Percentiles rank a stretch among this genome's conserved stretches.
Conservation (phyloP, 2,113 vertebrate species). For the Erinaceus europaeus region DNA sequence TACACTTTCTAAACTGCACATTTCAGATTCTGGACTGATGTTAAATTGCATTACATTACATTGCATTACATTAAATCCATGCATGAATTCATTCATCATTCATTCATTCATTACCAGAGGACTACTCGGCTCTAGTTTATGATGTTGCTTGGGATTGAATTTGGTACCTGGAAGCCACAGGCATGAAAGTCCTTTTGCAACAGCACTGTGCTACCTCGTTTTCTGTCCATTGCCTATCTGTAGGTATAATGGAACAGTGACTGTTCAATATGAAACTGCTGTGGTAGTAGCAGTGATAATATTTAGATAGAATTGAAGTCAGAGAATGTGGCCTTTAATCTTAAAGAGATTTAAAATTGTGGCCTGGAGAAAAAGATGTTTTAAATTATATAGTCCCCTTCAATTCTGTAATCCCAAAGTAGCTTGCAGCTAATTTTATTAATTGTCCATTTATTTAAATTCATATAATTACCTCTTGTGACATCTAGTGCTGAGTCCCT, state of each 20-base stretch:
- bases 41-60: background rate
- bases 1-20: background rate
- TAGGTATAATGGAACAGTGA: background rate
- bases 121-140: no score
- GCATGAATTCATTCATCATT: no score
- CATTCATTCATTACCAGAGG: no score
- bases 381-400: background rate
- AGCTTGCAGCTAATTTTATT: background rate
- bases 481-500: background rate
- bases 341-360: background rate
- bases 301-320: background rate
- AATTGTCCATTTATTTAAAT: slow-evolving; percentile 14
- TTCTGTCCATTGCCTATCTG: no score
- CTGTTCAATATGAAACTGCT: background rate
- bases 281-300: background rate
- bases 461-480: background rate
- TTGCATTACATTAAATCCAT: no score
- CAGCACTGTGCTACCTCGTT: no score
- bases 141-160: no score
- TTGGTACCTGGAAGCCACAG: no score
- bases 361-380: background rate
- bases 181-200: no score
- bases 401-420: background rate
- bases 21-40: background rate
- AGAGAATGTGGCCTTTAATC: background rate